These are phyloP conservation scores for Apis laboriosa DNA, from an alignment of 1,140 invertebrate species.

Conservation along the genomic window DNA sequence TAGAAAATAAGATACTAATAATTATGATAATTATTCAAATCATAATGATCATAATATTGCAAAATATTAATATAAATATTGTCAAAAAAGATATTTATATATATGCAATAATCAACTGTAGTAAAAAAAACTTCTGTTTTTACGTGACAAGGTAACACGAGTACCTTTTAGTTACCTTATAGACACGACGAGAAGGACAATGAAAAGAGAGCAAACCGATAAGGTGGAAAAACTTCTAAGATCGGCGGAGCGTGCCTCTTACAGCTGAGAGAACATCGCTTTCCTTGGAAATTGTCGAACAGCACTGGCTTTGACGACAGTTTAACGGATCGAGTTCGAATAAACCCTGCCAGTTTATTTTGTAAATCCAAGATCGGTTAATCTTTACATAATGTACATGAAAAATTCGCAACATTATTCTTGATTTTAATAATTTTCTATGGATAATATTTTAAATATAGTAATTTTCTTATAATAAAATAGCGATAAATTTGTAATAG, in stretches of 20 bases:
- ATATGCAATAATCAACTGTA: background rate
- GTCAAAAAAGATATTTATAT: too few species aligned
- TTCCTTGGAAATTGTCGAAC: constrained; percentile 40
- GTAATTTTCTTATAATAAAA: too few species aligned
- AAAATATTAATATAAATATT: too few species aligned
- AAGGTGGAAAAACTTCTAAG: constrained; percentile 56
- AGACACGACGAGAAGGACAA: constrained; percentile 19
- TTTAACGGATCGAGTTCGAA: background rate
- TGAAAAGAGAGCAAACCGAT: constrained; percentile 51
- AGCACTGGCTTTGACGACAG: background rate
- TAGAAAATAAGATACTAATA: too few species aligned
- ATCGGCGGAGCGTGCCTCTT: constrained; percentile 44
- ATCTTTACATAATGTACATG: background rate
- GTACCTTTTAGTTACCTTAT: constrained; percentile 1
- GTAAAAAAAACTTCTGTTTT: constrained; percentile 12
- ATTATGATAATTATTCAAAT: too few species aligned
- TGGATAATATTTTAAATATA: too few species aligned
- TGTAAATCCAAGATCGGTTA: background rate
- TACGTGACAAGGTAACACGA: constrained; percentile 7
- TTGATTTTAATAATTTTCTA: too few species aligned
- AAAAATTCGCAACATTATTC: too few species aligned
- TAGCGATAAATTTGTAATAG: too few species aligned
- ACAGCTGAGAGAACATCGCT: constrained; percentile 36
- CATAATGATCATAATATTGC: too few species aligned
- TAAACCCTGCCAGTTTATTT: background rate